Evolutionary conservation across 1,140 invertebrate genomes (phyloP).

Genomic region (Medauroidea extradentata): DNA sequence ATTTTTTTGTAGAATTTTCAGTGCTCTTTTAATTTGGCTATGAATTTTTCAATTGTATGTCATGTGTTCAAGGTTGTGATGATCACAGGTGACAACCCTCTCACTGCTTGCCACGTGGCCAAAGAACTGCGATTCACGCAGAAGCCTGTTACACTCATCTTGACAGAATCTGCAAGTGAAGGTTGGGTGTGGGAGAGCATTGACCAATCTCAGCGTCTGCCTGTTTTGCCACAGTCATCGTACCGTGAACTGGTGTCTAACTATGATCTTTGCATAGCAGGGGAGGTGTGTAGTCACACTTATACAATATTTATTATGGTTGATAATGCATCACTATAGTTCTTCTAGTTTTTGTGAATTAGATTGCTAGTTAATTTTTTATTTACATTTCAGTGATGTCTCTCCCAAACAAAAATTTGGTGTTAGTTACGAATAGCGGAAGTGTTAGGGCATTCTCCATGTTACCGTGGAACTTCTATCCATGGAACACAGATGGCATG

Average conservation of each 20-base stretch:
- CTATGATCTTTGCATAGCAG: constrained; percentile 92
- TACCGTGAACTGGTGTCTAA: constrained; percentile 54
- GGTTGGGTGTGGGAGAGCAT: constrained; percentile 79
- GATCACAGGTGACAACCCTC: constrained; percentile 99
- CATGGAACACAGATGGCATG: no score
- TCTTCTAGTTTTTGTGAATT: no score
- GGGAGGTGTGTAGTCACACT: constrained; percentile 70
- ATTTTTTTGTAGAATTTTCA: no score
- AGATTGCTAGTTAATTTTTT: no score
- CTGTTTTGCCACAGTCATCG: constrained; percentile 43
- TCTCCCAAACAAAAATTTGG: no score
- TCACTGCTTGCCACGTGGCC: constrained; percentile 98
- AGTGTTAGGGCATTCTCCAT: no score
- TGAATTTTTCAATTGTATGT: background rate
- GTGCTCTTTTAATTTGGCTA: background rate
- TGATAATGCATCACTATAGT: no score
- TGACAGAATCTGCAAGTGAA: constrained; percentile 49
- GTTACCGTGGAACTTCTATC: no score
- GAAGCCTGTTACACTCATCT: constrained; percentile 67
- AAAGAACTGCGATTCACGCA: constrained; percentile 87
- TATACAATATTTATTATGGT: no score
- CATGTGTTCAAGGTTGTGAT: constrained; percentile 69
- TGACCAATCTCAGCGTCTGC: constrained; percentile 60
- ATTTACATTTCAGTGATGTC: no score
- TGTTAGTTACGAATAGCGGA: no score